Conservation (phyloP, 2,797 vertebrate species). For the Cephalopachus bancanus region DNA sequence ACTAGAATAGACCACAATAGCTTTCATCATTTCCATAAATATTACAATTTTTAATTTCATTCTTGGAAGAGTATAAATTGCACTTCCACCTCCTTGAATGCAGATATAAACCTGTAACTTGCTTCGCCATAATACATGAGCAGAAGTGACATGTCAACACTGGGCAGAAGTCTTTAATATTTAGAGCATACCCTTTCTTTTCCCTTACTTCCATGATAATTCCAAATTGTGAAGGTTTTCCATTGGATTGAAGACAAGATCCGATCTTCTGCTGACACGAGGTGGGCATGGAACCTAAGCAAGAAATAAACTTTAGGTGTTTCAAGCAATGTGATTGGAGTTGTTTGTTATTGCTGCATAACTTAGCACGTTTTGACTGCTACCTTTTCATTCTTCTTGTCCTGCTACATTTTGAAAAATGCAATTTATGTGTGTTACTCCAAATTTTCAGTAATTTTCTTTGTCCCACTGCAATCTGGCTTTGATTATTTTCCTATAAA, state of each 20-base stretch:
- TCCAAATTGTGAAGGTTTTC: not conserved
- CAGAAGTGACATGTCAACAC: not conserved
- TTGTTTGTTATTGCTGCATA: not conserved
- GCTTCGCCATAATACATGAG: not conserved
- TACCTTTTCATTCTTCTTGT: not conserved
- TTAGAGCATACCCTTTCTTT: not conserved
- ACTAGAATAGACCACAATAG: not conserved
- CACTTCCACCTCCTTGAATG: rapidly evolving
- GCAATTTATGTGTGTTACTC: not conserved
- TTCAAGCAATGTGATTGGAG: not conserved
- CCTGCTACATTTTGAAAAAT: not conserved
- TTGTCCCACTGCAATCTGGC: not conserved
- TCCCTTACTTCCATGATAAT: not conserved
- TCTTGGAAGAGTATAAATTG: not conserved
- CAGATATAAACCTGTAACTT: not conserved
- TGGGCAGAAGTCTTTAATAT: not conserved
- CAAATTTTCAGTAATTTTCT: not conserved
- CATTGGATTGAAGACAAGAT: not conserved
- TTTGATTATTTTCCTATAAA: not conserved
- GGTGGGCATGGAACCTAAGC: not conserved
- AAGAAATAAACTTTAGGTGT: not conserved
- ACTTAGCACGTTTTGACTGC: not conserved
- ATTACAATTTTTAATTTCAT: not conserved
- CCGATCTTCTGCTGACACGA: not conserved
- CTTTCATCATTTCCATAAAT: not conserved